These are phyloP conservation scores for Hystrix brachyura DNA, from an alignment of 2,113 vertebrate genomes.

Conservation along the genomic window DNA sequence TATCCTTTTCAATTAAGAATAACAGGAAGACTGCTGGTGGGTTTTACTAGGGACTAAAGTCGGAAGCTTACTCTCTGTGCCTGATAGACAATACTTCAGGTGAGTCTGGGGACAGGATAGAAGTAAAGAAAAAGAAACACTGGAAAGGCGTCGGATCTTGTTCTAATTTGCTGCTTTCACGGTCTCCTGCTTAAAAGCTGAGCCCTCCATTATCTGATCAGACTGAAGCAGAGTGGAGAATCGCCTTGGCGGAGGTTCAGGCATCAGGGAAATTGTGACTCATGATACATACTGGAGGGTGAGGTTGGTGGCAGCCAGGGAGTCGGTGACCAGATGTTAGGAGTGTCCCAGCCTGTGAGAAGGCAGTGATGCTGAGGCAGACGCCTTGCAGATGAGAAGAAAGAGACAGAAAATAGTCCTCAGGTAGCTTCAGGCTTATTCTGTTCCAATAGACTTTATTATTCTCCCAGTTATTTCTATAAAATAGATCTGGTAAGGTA, in stretches of 20 bases:
- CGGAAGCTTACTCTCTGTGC: background rate
- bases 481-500: background rate
- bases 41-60: background rate
- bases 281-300: background rate
- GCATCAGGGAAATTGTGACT: background rate
- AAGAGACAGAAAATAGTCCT: background rate
- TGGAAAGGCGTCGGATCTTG: background rate
- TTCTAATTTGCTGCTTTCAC: background rate
- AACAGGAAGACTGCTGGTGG: background rate
- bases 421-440: background rate
- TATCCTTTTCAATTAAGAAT: background rate
- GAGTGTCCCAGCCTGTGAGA: background rate
- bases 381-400: background rate
- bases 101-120: background rate
- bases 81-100: background rate
- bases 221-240: background rate
- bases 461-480: slow-evolving; percentile 27
- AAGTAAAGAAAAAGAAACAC: background rate
- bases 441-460: background rate
- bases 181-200: background rate
- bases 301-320: background rate
- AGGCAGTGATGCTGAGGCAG: rapidly evolving
- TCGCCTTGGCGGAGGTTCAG: rapidly evolving
- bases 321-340: rapidly evolving
- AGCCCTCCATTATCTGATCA: background rate